These are phyloP conservation scores for Sylvicapra grimmia DNA, from an alignment of 2,113 vertebrate genomes.

Conservation along the genomic window DNA sequence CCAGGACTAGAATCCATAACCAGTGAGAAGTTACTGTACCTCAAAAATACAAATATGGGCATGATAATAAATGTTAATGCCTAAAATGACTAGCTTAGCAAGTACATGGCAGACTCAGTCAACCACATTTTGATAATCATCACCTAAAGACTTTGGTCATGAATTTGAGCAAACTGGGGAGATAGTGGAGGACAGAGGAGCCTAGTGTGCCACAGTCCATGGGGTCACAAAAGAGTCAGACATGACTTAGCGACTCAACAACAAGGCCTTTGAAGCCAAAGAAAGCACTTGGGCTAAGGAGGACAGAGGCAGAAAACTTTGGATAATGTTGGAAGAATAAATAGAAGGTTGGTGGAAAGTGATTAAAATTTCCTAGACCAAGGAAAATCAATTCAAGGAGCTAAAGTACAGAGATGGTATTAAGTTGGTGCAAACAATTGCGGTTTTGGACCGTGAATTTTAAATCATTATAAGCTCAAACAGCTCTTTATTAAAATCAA, in stretches of 20 bases:
- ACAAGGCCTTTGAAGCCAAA: background rate
- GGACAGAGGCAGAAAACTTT: background rate
- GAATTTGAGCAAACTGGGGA: background rate
- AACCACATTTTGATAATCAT: background rate
- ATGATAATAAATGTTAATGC: background rate
- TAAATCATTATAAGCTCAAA: background rate
- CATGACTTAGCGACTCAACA: background rate
- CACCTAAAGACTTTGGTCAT: background rate
- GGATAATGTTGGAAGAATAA: background rate
- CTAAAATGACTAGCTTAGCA: background rate
- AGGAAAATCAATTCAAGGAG: conserved; percentile 25
- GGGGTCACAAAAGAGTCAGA: background rate
- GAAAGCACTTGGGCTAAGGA: background rate
- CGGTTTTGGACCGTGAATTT: background rate
- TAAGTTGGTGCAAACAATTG: background rate
- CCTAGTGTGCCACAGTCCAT: background rate
- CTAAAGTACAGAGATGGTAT: background rate
- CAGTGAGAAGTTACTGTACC: conserved; percentile 22
- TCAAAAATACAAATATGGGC: conserved; percentile 6
- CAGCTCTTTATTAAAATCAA: background rate
- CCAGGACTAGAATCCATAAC: background rate
- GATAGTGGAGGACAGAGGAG: background rate
- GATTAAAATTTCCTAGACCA: background rate
- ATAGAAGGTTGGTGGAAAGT: conserved; percentile 2
- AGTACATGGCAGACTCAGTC: background rate